Evolutionary conservation across 2,797 vertebrate species (phyloP).

Genomic region (Synanceia verrucosa): DNA sequence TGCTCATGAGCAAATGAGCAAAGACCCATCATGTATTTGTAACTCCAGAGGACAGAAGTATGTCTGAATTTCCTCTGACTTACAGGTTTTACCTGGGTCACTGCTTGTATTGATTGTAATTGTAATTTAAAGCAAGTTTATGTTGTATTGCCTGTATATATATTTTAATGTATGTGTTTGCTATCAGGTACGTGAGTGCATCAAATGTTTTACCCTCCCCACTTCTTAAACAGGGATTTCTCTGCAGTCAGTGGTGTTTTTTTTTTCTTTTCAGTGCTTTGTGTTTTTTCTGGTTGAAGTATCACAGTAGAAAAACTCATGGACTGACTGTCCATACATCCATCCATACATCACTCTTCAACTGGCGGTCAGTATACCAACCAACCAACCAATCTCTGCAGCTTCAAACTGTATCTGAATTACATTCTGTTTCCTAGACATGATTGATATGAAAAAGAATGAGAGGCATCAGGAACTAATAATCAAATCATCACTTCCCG

Average conservation of each 20-base stretch:
- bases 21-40: neutral
- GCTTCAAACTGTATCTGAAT: conserved; percentile 43
- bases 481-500: conserved; percentile 75
- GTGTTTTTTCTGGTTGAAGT: neutral
- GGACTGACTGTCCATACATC: conserved; percentile 9
- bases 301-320: conserved; percentile 10
- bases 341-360: conserved; percentile 13
- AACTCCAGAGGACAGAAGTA: no score
- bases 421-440: conserved; percentile 50
- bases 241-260: neutral
- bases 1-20: no score
- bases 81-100: neutral
- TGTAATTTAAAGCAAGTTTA: no score
- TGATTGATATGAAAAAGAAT: conserved; percentile 78
- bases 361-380: neutral
- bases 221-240: neutral
- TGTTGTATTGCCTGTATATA: no score
- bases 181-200: neutral
- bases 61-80: no score
- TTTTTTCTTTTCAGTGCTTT: neutral
- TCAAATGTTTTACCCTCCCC: neutral
- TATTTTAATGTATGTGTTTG: no score
- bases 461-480: conserved; percentile 78
- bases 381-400: neutral
- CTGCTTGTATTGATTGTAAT: neutral